Evolutionary conservation across 2,113 vertebrate genomes (phyloP).

Genomic region (Coryphaenoides rupestris): DNA sequence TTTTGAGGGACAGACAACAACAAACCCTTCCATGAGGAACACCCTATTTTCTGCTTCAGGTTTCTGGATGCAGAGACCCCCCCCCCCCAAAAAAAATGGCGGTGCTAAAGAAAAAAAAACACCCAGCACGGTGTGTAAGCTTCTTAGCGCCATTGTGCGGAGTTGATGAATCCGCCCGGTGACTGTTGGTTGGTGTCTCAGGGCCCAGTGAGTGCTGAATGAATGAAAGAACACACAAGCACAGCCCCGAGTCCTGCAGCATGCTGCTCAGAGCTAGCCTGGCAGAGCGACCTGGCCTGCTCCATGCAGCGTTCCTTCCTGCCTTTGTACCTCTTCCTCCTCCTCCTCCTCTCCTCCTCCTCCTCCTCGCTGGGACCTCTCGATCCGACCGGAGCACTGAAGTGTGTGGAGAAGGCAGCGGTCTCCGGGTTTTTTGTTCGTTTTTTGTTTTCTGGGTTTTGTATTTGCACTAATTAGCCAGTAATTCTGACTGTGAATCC

Average conservation of each 20-base stretch:
- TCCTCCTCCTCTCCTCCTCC: too few relatives aligned
- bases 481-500: too few relatives aligned
- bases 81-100: too few relatives aligned
- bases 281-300: slow-evolving; percentile 36
- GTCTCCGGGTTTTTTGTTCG: slow-evolving; percentile 4
- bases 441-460: not conserved
- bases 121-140: not conserved
- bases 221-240: too few relatives aligned
- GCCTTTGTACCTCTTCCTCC: slow-evolving; percentile 45
- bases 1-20: too few relatives aligned
- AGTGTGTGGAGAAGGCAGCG: slow-evolving; percentile 24
- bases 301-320: slow-evolving; percentile 57
- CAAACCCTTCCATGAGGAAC: too few relatives aligned
- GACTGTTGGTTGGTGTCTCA: slow-evolving; percentile 11
- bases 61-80: too few relatives aligned
- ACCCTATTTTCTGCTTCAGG: too few relatives aligned
- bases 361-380: slow-evolving; percentile 45
- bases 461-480: not conserved
- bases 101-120: too few relatives aligned
- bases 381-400: slow-evolving; percentile 31
- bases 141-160: slow-evolving; percentile 2
- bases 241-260: slow-evolving; percentile 28
- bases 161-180: not conserved
- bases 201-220: slow-evolving; percentile 40
- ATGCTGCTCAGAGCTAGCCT: slow-evolving; percentile 47